Evolutionary conservation across 2,888 invertebrate genomes (phyloP).

Genomic region (Horisme vitalbata): DNA sequence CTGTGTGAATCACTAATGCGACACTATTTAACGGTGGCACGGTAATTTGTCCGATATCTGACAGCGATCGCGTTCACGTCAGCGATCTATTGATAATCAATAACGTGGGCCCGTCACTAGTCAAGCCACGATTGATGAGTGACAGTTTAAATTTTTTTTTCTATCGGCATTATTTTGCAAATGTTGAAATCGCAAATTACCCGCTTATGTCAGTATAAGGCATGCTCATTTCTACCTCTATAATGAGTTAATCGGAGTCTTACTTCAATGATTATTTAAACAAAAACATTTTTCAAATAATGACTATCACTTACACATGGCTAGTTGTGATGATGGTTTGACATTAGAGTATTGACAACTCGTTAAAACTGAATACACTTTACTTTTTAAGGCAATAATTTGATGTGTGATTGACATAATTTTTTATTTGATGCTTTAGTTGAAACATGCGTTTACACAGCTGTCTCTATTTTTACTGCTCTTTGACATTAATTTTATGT

Average conservation of each 20-base stretch:
- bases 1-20: slow-evolving; percentile 75
- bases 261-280: neutral
- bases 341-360: slow-evolving; percentile 40
- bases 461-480: slow-evolving; percentile 35
- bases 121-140: neutral
- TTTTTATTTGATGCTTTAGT: slow-evolving; percentile 41
- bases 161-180: too few relatives aligned
- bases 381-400: slow-evolving; percentile 43
- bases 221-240: neutral
- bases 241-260: slow-evolving; percentile 14
- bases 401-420: slow-evolving; percentile 53
- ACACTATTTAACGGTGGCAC: slow-evolving; percentile 63
- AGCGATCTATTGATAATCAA: slow-evolving; percentile 34
- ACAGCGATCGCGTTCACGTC: slow-evolving; percentile 37
- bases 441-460: slow-evolving; percentile 28
- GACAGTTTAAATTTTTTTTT: slow-evolving; percentile 3
- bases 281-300: slow-evolving; percentile 15
- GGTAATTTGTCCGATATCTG: slow-evolving; percentile 48
- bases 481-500: slow-evolving; percentile 15
- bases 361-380: slow-evolving; percentile 50
- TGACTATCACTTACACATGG: neutral
- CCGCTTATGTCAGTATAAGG: neutral
- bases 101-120: slow-evolving; percentile 7
- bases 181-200: slow-evolving; percentile 7
- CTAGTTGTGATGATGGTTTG: slow-evolving; percentile 3